Evolutionary conservation across 1,140 invertebrate genomes (phyloP), one percentile per base, ranked within the genome.

Genomic region (Drosophila sproati): DNA sequence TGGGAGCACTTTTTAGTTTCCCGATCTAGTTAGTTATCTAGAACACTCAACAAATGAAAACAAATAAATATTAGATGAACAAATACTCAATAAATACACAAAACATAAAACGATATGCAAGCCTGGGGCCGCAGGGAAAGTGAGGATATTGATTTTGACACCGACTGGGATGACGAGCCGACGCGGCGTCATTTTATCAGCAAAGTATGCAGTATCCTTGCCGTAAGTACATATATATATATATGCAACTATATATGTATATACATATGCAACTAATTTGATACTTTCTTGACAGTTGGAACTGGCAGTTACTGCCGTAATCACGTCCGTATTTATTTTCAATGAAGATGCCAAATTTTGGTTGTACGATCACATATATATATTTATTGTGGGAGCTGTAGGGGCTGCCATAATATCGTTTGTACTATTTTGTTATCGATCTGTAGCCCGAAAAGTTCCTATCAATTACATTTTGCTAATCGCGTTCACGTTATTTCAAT

Each of bases 401-500:
- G 20, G 35, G 5, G 41, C 1, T 0, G 0, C 39, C 10, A 1
- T 62, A 1, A 0, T 43, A 2, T 29, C 10, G 5, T 3, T 45
- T 0, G n/a, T 70, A 10, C 4, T 76, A 2, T 1, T 8, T 0
- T 76, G 73, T 35, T 55, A 0, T 1, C 0, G 2, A 2, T 0
- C 2, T 3, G 5, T 66, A 0, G 48, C 70, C 2, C 68, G 73
- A 4, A 29, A 0, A 10, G 12, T 51, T 28, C 73, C 73, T 0
- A 5, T 39, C 3, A 76, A 76, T 34, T 76, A 56, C 37, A 32
- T 76, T n/a, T 31, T 76, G 5, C 43, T 76, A 4, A 3, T 35
- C 0, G 0, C 66, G 3, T 60, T 54, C 5, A 72, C 69, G 2
- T 3, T 43, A 1, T 29, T 3, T 12, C 41, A 12, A 37, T 28